These are phyloP conservation scores for Chelidonichthys spinosus DNA, from an alignment of 2,797 vertebrate species.

Conservation along the genomic window DNA sequence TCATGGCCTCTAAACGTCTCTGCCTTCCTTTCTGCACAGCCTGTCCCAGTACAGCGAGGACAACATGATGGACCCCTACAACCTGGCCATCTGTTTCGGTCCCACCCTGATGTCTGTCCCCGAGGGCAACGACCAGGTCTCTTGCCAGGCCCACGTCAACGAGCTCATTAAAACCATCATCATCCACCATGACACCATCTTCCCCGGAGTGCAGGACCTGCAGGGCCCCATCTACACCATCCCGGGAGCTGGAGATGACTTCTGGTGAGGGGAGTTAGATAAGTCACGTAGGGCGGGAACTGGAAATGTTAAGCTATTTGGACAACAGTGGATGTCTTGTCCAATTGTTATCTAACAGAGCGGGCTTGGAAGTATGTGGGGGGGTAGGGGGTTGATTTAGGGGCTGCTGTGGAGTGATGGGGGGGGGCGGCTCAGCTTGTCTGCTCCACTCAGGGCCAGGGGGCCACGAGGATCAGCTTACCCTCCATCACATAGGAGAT, in stretches of 20 bases:
- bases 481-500: conserved; percentile 66
- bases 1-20: conserved; percentile 12
- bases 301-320: neutral
- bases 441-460: conserved; percentile 37
- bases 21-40: conserved; percentile 73
- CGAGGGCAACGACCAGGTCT: conserved; percentile 95
- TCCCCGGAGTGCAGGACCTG: conserved; percentile 90
- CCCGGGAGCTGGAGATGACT: conserved; percentile 90
- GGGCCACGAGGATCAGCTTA: conserved; percentile 74
- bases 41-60: conserved; percentile 98
- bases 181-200: conserved; percentile 95
- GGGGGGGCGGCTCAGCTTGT: conserved; percentile 35
- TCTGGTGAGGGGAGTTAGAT: conserved; percentile 85
- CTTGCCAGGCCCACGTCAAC: conserved; percentile 98
- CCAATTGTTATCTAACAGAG: conserved; percentile 21
- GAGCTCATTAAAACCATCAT: conserved; percentile 99
- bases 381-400: conserved; percentile 50
- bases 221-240: conserved; percentile 91
- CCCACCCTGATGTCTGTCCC: conserved; percentile 98
- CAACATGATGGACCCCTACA: conserved; percentile 99
- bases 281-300: neutral
- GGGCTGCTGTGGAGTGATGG: conserved; percentile 28
- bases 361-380: conserved; percentile 9
- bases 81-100: conserved; percentile 98
- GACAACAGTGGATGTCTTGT: conserved; percentile 1